phyloP scores from a whole-genome alignment of 2,113 vertebrate species.

The Dendropsophus ebraccatus region DNA sequence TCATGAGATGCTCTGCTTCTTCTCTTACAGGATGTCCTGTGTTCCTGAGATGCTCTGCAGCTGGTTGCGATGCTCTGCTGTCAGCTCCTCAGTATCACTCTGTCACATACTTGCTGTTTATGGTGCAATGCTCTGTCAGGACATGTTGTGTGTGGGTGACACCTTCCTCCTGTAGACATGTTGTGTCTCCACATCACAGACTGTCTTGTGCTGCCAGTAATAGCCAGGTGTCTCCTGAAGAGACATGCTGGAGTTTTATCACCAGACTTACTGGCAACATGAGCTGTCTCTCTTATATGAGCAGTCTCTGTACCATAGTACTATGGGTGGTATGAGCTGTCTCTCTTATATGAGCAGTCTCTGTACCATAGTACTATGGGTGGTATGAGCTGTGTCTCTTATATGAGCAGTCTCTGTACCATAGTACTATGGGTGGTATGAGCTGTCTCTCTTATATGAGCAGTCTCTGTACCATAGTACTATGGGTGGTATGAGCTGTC shows the following conservation, averaged over 20 bases:
- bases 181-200: background rate
- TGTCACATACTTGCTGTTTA: slow-evolving; percentile 8
- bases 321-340: background rate
- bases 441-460: no score
- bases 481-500: no score
- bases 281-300: background rate
- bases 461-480: no score
- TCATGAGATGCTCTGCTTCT: background rate
- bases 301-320: background rate
- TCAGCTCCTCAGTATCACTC: slow-evolving; percentile 5
- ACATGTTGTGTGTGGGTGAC: background rate
- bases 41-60: background rate
- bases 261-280: background rate
- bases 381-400: background rate
- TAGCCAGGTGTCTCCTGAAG: background rate
- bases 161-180: background rate
- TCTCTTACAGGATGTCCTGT: no score
- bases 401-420: no score
- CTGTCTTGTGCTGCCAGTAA: background rate
- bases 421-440: background rate
- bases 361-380: background rate
- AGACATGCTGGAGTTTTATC: background rate
- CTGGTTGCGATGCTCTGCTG: background rate
- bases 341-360: background rate
- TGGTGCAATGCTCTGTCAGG: slow-evolving; percentile 9